Percentiles rank a stretch among this genome's conserved stretches.
These are phyloP conservation scores for Entomobrya proxima DNA, from an alignment of 2,888 invertebrate species.

Conservation along the genomic window DNA sequence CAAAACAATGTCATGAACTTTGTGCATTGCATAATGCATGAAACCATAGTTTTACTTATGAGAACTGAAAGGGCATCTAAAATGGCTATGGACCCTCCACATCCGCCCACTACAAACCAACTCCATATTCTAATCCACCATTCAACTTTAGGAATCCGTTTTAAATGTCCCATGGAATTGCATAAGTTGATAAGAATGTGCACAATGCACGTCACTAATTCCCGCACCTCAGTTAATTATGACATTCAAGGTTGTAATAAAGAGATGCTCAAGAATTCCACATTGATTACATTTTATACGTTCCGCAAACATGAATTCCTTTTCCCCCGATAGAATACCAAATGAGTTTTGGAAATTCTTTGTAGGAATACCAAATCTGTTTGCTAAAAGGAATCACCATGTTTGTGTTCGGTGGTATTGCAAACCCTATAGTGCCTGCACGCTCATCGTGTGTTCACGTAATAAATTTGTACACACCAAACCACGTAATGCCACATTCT, in stretches of 20 bases:
- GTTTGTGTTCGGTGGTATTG: background rate
- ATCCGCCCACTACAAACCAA: too few species aligned
- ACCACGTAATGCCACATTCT: background rate
- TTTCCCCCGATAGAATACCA: conserved; percentile 25
- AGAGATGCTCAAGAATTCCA: conserved; percentile 20
- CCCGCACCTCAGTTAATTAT: conserved; percentile 28
- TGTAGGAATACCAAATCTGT: conserved; percentile 17
- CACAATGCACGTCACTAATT: conserved; percentile 10
- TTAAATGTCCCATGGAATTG: too few species aligned
- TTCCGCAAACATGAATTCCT: conserved; percentile 29
- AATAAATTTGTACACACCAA: conserved; percentile 6
- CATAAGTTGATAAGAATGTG: background rate
- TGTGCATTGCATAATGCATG: too few species aligned
- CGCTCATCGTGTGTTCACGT: background rate
- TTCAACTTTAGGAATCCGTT: too few species aligned
- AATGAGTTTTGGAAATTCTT: conserved; percentile 18
- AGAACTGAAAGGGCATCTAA: too few species aligned
- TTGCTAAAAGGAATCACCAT: background rate
- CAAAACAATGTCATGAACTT: too few species aligned
- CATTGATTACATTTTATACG: conserved; percentile 39
- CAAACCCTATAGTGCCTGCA: background rate
- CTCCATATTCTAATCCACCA: too few species aligned
- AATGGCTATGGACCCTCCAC: too few species aligned
- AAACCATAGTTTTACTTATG: too few species aligned
- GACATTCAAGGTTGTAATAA: conserved; percentile 29